phyloP scores from a whole-genome alignment of 2,797 vertebrate species.

The Sciaenops ocellatus region DNA sequence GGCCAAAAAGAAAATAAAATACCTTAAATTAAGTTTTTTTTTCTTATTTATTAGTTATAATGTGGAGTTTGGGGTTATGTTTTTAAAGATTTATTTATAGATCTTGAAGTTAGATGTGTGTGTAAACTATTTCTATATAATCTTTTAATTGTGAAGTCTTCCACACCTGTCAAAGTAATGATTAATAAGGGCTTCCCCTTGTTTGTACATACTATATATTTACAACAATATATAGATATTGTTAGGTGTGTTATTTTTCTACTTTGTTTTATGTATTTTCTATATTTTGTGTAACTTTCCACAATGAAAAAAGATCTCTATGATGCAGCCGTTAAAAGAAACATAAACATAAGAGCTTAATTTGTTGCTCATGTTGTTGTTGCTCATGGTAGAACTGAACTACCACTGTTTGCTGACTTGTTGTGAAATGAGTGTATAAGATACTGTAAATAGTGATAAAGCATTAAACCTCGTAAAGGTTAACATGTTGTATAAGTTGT shows the following conservation, averaged over 20 bases:
- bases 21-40: slow-evolving; percentile 86
- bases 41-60: slow-evolving; percentile 84
- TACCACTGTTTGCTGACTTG: slow-evolving; percentile 45
- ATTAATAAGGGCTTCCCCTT: slow-evolving; percentile 67
- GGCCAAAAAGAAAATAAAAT: slow-evolving; percentile 81
- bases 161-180: slow-evolving; percentile 70
- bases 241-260: slow-evolving; percentile 83
- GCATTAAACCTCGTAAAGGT: slow-evolving; percentile 65
- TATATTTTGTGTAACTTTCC: slow-evolving; percentile 70
- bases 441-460: slow-evolving; percentile 75
- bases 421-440: slow-evolving; percentile 73
- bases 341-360: slow-evolving; percentile 42
- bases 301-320: slow-evolving; percentile 52
- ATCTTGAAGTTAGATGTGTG: slow-evolving; percentile 79
- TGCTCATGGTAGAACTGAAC: slow-evolving; percentile 38
- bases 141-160: slow-evolving; percentile 78
- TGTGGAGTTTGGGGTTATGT: slow-evolving; percentile 73
- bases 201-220: slow-evolving; percentile 80
- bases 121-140: slow-evolving; percentile 79
- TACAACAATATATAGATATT: slow-evolving; percentile 77
- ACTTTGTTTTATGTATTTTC: slow-evolving; percentile 69
- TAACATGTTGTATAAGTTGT: slow-evolving; percentile 65
- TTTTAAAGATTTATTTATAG: slow-evolving; percentile 85
- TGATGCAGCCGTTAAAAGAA: slow-evolving; percentile 52
- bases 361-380: slow-evolving; percentile 30